Percentiles rank a stretch among this genome's conserved stretches.
phyloP scores from a whole-genome alignment of 2,113 vertebrate species.

The Eretmochelys imbricata region DNA sequence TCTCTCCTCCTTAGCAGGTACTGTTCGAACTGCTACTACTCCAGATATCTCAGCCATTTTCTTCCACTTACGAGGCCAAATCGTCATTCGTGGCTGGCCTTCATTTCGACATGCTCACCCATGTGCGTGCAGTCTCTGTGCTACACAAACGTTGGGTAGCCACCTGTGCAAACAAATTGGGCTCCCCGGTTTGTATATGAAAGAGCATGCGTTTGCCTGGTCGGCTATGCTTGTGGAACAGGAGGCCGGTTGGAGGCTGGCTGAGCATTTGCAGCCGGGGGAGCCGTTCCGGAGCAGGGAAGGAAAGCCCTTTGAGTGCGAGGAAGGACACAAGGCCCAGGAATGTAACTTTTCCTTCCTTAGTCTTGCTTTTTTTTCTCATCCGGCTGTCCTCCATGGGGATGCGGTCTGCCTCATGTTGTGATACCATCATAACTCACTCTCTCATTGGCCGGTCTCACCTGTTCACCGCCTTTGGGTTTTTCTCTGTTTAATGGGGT shows the following conservation, averaged over 20 bases:
- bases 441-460: not conserved
- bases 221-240: not conserved
- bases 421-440: not conserved
- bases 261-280: not conserved
- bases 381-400: not conserved
- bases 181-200: not conserved
- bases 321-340: not conserved
- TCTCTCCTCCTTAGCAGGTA: not conserved
- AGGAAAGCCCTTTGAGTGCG: not conserved
- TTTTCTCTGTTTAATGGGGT: not conserved
- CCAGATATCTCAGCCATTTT: not conserved
- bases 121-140: not conserved
- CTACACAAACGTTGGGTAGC: not conserved
- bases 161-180: not conserved
- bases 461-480: not conserved
- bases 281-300: not conserved
- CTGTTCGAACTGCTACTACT: not conserved
- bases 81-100: not conserved
- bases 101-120: not conserved
- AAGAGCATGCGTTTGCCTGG: not conserved
- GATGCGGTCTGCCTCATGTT: not conserved
- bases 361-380: not conserved
- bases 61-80: not conserved
- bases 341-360: not conserved
- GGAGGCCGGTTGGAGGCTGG: not conserved